phyloP scores from a whole-genome alignment of 2,113 vertebrate genomes.

The Oceanites oceanicus region DNA sequence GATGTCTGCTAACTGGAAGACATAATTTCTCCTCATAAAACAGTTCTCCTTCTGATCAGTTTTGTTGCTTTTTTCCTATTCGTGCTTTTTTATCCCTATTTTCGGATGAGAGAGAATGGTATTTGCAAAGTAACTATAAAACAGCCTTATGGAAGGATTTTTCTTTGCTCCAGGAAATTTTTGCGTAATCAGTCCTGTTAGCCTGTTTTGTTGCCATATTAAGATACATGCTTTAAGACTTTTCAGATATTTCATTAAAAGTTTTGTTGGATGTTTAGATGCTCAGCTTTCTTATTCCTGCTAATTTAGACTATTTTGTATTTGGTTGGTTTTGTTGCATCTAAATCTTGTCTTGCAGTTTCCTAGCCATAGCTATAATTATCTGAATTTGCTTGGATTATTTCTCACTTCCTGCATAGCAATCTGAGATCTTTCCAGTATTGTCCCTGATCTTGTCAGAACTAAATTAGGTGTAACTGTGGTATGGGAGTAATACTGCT shows the following conservation, averaged over 20 bases:
- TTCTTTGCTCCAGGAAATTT: background rate
- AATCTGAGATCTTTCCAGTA: background rate
- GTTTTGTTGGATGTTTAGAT: background rate
- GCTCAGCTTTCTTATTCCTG: background rate
- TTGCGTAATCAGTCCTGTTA: background rate
- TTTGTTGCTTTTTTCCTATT: background rate
- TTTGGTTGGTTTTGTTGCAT: background rate
- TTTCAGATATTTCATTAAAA: background rate
- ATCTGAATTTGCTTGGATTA: background rate
- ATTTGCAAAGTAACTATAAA: background rate
- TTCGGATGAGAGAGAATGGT: background rate
- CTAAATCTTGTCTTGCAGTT: background rate
- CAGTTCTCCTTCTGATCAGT: background rate
- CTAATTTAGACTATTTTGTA: background rate
- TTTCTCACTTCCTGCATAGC: constrained; percentile 5
- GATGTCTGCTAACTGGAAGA: background rate
- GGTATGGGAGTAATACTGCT: background rate
- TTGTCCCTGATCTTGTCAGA: constrained; percentile 1
- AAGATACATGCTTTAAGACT: background rate
- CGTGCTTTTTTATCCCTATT: background rate
- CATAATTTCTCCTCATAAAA: background rate
- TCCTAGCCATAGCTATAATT: constrained; percentile 1
- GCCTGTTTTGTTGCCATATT: background rate
- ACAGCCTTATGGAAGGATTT: background rate
- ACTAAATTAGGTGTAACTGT: constrained; percentile 1